Percentiles rank a stretch among this genome's conserved stretches.
These are phyloP conservation scores for Macrocentrus cingulum DNA, from an alignment of 1,140 invertebrate genomes.

Conservation along the genomic window DNA sequence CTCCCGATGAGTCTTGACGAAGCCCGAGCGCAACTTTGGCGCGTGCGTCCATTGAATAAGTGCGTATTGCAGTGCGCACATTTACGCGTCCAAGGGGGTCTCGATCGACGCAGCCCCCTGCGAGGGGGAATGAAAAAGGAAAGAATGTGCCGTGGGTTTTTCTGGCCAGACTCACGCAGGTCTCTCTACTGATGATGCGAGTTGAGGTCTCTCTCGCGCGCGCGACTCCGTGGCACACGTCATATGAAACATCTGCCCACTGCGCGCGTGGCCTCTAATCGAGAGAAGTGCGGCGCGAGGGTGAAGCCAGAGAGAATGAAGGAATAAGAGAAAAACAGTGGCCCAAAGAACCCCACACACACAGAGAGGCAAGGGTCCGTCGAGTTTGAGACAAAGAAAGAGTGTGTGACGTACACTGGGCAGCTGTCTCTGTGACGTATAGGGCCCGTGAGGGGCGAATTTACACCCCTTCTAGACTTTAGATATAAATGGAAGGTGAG, in stretches of 20 bases:
- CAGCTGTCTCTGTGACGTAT: slow-evolving; percentile 55
- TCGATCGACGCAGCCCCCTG: neutral
- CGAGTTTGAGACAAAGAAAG: slow-evolving; percentile 58
- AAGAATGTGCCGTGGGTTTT: neutral
- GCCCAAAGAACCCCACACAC: slow-evolving; percentile 24
- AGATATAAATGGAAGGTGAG: slow-evolving; percentile 21
- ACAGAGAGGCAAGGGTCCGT: slow-evolving; percentile 46
- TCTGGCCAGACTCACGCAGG: slow-evolving; percentile 6
- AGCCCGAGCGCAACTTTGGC: neutral
- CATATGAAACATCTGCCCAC: slow-evolving; percentile 58
- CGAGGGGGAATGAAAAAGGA: neutral
- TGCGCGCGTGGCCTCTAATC: slow-evolving; percentile 42
- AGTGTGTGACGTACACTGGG: slow-evolving; percentile 54
- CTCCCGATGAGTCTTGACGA: neutral
- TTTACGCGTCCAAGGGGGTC: slow-evolving; percentile 13
- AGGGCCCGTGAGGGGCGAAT: slow-evolving; percentile 29
- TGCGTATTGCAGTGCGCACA: neutral
- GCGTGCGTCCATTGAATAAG: slow-evolving; percentile 4
- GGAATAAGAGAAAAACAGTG: neutral
- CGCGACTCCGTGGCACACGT: slow-evolving; percentile 40
- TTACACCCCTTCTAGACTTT: slow-evolving; percentile 31
- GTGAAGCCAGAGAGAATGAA: slow-evolving; percentile 22
- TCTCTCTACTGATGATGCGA: no score
- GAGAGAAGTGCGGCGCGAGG: slow-evolving; percentile 23
- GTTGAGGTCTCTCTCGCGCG: neutral